Evolutionary conservation across 2,888 invertebrate genomes (phyloP), one percentile per base, ranked within the genome.

Genomic region (Thumatha senex): DNA sequence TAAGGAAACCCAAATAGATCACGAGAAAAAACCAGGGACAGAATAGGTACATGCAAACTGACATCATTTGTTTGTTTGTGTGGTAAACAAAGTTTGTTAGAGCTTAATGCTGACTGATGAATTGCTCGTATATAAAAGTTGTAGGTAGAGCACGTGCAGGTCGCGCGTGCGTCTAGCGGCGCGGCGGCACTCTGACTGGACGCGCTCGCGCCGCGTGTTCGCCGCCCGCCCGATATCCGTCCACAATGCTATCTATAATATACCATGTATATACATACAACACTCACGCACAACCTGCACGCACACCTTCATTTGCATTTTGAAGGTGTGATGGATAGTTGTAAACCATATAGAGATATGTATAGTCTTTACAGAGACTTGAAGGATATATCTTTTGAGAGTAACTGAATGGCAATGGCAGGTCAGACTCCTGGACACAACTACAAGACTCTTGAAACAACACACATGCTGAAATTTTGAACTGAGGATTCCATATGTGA

Each of bases 11-110:
- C 78, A 95, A 92, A 78, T 94, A 93, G 74, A 94, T 87, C 74
- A 94, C 93, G 78, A 94, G 92, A 78, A 94, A 89, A 78, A 94
- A 89, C 94, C 94, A 94, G 76, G 94, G 94, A 73, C 93, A 93
- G 73, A 94, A 91, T 76, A 94, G 90, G 82, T 94, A 93, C 87
- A 94, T 92, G 79, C 94, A 94, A 80, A 93, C 89, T 70, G 91
- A 86, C 91, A 92, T 92, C 73, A 76, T 89, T 75, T 67, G 65
- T 66, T 59, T 72, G 64, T 74, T 72, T 67, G 56, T 65, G 49
- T 63, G 59, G 52, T 58, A 67, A 50, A 67, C 59, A 69, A 56
- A 67, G 70, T 63, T 58, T 59, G 66, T 78, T 68, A 56, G 62
- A 72, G 71, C 64, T 67, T 65, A 69, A 68, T 70, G 79, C 88